Conservation (phyloP, 2,797 vertebrate species). For the Scarus forsteni region DNA sequence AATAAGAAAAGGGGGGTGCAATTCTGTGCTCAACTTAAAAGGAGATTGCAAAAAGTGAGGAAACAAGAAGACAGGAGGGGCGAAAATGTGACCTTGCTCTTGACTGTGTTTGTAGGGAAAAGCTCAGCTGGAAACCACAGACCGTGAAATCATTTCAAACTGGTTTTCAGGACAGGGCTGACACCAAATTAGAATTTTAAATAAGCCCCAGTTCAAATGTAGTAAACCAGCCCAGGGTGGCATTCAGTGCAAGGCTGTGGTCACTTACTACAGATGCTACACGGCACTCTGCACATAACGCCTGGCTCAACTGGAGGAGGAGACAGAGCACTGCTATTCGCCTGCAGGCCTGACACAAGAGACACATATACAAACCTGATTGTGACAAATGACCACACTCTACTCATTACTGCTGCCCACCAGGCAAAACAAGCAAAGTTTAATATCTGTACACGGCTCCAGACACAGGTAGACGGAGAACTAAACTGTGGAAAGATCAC, state of each 20-base stretch:
- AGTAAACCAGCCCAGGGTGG: conserved; percentile 39
- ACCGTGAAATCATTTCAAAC: conserved; percentile 38
- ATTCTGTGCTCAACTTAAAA: conserved; percentile 9
- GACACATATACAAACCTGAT: conserved; percentile 25
- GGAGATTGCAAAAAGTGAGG: background rate
- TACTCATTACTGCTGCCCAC: background rate
- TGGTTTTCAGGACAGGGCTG: conserved; percentile 32
- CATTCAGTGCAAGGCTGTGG: conserved; percentile 54
- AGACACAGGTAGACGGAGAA: background rate
- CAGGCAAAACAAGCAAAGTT: conserved; percentile 10
- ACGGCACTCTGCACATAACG: conserved; percentile 84
- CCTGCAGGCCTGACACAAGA: conserved; percentile 59
- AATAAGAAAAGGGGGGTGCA: background rate
- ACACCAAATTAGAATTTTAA: conserved; percentile 35
- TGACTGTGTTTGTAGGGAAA: conserved; percentile 5
- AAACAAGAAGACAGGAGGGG: background rate
- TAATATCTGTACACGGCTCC: background rate
- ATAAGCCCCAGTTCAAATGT: background rate
- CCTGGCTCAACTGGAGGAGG: conserved; percentile 73
- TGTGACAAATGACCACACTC: background rate
- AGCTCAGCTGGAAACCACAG: conserved; percentile 31
- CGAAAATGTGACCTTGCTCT: conserved; percentile 25
- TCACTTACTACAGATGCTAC: conserved; percentile 88
- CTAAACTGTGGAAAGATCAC: background rate
- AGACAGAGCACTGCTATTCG: conserved; percentile 66